Percentiles rank a stretch among this genome's conserved stretches.
phyloP scores from a whole-genome alignment of 2,797 vertebrate genomes.

The Bufotes viridis region DNA sequence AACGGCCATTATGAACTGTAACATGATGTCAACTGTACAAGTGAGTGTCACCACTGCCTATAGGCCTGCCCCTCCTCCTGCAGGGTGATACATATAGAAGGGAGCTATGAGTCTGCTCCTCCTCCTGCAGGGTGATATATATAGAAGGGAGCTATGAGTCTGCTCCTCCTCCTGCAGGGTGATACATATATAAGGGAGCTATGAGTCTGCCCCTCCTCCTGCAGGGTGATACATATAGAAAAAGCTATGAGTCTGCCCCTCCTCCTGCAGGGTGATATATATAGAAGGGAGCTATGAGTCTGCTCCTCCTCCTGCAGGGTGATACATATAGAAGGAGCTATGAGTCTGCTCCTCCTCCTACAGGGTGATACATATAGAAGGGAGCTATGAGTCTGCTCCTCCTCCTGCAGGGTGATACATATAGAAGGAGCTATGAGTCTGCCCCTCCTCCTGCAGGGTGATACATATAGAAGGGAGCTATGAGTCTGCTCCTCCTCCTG shows the following conservation, averaged over 20 bases:
- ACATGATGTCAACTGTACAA: constrained; percentile 29
- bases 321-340: too few species aligned
- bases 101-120: too few species aligned
- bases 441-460: neutral
- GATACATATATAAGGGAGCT: neutral
- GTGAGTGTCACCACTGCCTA: neutral
- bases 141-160: too few species aligned
- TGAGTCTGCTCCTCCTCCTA: too few species aligned
- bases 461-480: neutral
- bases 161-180: neutral
- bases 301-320: constrained; percentile 2
- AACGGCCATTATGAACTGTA: constrained; percentile 43
- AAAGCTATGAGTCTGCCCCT: too few species aligned
- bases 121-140: too few species aligned
- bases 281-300: neutral
- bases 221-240: too few species aligned
- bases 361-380: neutral
- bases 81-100: too few species aligned
- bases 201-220: constrained; percentile 8
- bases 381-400: constrained; percentile 3
- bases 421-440: too few species aligned
- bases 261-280: neutral
- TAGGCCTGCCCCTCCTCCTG: constrained; percentile 5
- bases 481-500: constrained; percentile 11
- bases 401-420: neutral